Evolutionary conservation across 2,113 vertebrate genomes (phyloP), one percentile per base, ranked within the genome.

Genomic region (Protomyctophum bolini): DNA sequence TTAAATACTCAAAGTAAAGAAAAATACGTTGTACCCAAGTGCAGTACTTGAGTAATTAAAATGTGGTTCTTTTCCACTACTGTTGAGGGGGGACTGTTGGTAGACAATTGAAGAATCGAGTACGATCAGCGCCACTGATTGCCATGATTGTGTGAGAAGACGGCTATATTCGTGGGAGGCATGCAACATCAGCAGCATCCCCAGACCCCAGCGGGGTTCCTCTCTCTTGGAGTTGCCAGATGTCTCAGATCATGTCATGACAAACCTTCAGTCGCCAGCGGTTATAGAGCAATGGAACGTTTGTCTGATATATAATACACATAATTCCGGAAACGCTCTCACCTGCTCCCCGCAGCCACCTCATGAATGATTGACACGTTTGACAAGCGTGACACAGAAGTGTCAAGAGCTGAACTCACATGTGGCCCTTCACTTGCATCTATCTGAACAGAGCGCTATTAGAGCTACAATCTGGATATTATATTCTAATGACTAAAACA

Each of bases 151-250:
- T 6, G 33, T 41, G 33, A 41, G 33, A 41, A 41, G 33, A 41
- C 21, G 11, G 70, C 14, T 57, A 8, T 54, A 48, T 76, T 77
- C 81, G 72, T 76, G 21, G 45, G 86, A 74, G 85, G 85, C 83
- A 7, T 67, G 58, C 63, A 8, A 56, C 68, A 28, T 4, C 33
- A 41, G 33, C 21, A 4, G 51, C 54, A 78, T 58, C 68, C 79
- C 62, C 57, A 47, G 70, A 81, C 68, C 79, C 62, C 57, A 47
- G 70, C 83, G 62, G 68, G 61, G 56, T 60, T 70, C 11, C 41
- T 11, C 29, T 67, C 68, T 58, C 50, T 70, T 15, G 10, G 15
- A 60, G 70, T 68, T 68, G n/a, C 83, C 33, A 15, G 50, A 68
- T 82, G 60, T 79, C 73, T 75, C 73, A 52, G 74, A 80, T 67